Base-by-base conservation (phyloP, 2,888 invertebrate species). In the Cordilura impudica region DNA sequence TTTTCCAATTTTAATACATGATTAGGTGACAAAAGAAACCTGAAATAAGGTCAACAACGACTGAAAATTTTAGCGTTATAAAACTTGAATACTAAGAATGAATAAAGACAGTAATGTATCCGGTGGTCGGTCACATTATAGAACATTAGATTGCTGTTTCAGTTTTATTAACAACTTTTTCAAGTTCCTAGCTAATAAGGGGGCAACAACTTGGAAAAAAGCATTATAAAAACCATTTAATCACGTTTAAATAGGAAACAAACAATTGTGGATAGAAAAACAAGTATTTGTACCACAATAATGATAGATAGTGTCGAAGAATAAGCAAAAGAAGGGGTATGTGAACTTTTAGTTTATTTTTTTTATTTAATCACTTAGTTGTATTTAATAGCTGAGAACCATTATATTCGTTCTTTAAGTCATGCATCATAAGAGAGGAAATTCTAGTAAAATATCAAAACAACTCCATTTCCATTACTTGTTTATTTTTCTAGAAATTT, bases 381-480 rank as follows among this genome's bases (percentile, higher is more conserved):
- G 45, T 72, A 54, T 47, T 35, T 54, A 18, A 23, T 49, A 54
- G 14, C 35, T 39, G n/a, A n/a, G 35, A 39, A n/a, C 26, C 26
- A 65, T 54, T 18, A 73, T 73, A 51, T 21, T 26, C 8, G 18
- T 71, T 63, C 16, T 51, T 70, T 58, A 16, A 66, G 53, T 4
- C 45, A 73, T 43, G 35, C 61, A 71, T 79, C 74, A 75, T 75
- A 67, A 71, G 70, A 66, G 70, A 70, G 70, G 60, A 70, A 74
- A 78, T 74, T 65, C 53, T 70, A 60, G 2, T 65, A 70, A 43
- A 67, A 35, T 51, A 53, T 58, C 45, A 54, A 49, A 63, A 69
- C n/a, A 7, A 47, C 21, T 23, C 60, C n/a, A n/a, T 39, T 39
- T 39, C 35, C 35, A 39, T n/a, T n/a, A n/a, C n/a, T n/a, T n/a